A percentile compares a stretch with the other conserved stretches of the same genome.
Conservation (phyloP, 2,888 invertebrate species). For the Silvanus unidentatus region DNA sequence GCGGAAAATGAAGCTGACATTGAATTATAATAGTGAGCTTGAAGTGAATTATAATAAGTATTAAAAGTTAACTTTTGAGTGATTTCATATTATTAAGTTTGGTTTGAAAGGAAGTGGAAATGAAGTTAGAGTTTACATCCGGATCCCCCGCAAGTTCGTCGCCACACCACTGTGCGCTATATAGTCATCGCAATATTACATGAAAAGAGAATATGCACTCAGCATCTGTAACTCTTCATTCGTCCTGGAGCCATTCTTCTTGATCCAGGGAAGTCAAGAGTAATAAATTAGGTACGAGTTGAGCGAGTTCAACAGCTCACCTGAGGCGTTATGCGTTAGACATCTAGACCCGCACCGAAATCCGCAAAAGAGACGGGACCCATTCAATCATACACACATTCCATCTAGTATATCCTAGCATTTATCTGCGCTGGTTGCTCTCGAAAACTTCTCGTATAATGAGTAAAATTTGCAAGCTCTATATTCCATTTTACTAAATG, state of each 20-base stretch:
- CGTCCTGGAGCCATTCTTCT: conserved; percentile 36
- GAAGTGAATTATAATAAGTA: conserved; percentile 14
- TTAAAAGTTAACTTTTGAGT: conserved; percentile 19
- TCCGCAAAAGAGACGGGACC: background rate
- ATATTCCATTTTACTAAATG: conserved; percentile 15
- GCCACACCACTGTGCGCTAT: no score
- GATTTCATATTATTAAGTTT: conserved; percentile 26
- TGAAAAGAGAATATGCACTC: conserved; percentile 22
- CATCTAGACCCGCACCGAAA: background rate
- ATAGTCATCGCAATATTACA: conserved; percentile 2
- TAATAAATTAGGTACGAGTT: conserved; percentile 36
- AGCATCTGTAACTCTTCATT: conserved; percentile 33
- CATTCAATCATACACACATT: conserved; percentile 6
- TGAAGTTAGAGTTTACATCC: conserved; percentile 13
- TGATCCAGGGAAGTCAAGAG: conserved; percentile 33
- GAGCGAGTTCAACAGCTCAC: conserved; percentile 31
- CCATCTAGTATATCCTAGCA: background rate
- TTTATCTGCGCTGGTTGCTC: no score
- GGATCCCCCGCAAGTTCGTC: conserved; percentile 11
- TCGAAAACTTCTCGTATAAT: conserved; percentile 9
- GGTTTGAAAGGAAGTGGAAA: conserved; percentile 25
- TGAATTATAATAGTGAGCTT: conserved; percentile 15
- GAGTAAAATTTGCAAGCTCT: conserved; percentile 24
- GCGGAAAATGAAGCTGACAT: conserved; percentile 11
- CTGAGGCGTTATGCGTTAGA: conserved; percentile 19